These are phyloP conservation scores for Parapsyche elsis DNA, from an alignment of 1,140 invertebrate genomes.

Conservation along the genomic window DNA sequence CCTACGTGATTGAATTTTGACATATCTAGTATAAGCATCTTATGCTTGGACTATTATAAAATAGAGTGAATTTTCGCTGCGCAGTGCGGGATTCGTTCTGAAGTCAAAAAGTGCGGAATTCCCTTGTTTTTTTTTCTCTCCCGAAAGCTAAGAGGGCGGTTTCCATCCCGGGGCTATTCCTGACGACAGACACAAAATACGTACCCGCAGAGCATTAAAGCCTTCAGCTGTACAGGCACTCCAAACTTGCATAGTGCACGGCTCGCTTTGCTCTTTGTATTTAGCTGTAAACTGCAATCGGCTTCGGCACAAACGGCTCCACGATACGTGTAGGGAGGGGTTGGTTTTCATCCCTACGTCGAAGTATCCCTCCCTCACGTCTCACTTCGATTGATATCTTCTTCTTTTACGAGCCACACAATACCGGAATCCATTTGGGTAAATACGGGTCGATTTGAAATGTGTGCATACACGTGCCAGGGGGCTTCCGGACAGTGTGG, in stretches of 20 bases:
- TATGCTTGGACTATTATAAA: too few relatives aligned
- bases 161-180: slow-evolving; percentile 20
- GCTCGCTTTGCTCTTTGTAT: background rate
- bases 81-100: background rate
- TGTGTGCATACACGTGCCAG: background rate
- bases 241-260: slow-evolving; percentile 35
- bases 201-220: slow-evolving; percentile 17
- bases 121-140: background rate
- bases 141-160: background rate
- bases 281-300: slow-evolving; percentile 12
- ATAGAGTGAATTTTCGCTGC: background rate
- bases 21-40: too few relatives aligned
- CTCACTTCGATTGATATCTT: slow-evolving; percentile 26
- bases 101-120: background rate
- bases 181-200: slow-evolving; percentile 5
- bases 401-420: slow-evolving; percentile 33
- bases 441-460: slow-evolving; percentile 25
- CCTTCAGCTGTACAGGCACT: slow-evolving; percentile 11
- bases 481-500: background rate
- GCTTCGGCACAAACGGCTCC: background rate
- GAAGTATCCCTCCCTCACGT: background rate
- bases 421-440: slow-evolving; percentile 24
- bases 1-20: background rate
- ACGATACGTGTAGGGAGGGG: background rate
- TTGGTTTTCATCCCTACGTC: background rate